Conservation (phyloP, 2,797 vertebrate genomes). For the Florisuga fusca region DNA sequence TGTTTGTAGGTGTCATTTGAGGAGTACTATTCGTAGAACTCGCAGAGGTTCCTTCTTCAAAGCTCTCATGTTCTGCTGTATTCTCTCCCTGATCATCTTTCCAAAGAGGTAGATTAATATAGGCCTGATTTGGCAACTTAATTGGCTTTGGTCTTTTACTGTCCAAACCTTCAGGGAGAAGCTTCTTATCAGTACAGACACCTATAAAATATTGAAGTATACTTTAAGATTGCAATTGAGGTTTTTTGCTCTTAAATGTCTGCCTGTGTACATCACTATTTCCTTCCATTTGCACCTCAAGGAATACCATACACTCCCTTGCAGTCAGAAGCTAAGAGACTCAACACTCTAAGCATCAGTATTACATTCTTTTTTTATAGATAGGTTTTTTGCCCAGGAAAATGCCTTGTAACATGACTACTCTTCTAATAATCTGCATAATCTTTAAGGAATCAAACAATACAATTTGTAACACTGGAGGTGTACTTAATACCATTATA, state of each 20-base stretch:
- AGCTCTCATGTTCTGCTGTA: constrained; percentile 70
- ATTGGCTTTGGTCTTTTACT: constrained; percentile 92
- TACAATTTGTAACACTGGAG: background rate
- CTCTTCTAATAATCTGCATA: background rate
- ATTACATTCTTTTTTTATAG: background rate
- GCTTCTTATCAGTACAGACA: constrained; percentile 81
- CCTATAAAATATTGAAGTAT: constrained; percentile 58
- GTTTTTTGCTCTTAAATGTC: background rate
- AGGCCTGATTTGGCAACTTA: constrained; percentile 90
- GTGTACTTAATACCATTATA: background rate
- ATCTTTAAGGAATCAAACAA: background rate
- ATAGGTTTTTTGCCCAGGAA: background rate
- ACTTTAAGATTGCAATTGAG: background rate
- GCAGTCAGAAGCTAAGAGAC: background rate
- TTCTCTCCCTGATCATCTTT: constrained; percentile 87
- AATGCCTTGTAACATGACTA: background rate
- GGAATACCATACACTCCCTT: background rate
- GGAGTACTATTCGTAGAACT: constrained; percentile 84
- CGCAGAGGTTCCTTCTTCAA: constrained; percentile 83
- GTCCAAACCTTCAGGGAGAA: constrained; percentile 81
- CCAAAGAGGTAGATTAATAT: constrained; percentile 93
- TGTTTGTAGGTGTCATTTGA: constrained; percentile 88
- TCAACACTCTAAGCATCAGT: background rate
- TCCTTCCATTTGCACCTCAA: background rate
- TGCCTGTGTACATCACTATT: background rate